These are phyloP conservation scores for Calyptommatus sinebrachiatus DNA, from an alignment of 2,113 vertebrate genomes.

Conservation along the genomic window DNA sequence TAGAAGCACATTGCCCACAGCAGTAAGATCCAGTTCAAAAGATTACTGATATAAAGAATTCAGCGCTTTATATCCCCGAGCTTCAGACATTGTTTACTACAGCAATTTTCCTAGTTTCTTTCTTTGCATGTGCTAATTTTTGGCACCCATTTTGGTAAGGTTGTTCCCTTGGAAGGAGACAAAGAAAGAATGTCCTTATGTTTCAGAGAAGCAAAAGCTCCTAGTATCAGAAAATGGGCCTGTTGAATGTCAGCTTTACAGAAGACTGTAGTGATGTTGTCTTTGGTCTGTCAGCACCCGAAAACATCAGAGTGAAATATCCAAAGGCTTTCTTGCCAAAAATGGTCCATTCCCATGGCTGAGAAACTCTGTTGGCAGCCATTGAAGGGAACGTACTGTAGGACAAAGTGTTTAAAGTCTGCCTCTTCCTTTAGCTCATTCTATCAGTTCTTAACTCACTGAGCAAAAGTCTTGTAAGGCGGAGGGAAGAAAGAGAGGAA, in stretches of 20 bases:
- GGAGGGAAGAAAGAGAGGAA: not conserved
- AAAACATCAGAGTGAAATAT: slow-evolving; percentile 62
- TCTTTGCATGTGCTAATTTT: slow-evolving; percentile 10
- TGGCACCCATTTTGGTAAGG: slow-evolving; percentile 34
- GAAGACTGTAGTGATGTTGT: slow-evolving; percentile 69
- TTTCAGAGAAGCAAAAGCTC: slow-evolving; percentile 56
- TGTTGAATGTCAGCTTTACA: slow-evolving; percentile 58
- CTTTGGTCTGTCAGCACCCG: slow-evolving; percentile 64
- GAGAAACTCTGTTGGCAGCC: slow-evolving; percentile 56
- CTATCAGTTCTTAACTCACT: slow-evolving; percentile 51
- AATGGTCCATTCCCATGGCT: slow-evolving; percentile 67
- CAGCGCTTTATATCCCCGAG: too few relatives aligned
- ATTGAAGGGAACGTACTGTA: slow-evolving; percentile 59
- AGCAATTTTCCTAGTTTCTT: slow-evolving; percentile 7
- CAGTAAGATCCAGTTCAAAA: too few relatives aligned
- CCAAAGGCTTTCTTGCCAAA: slow-evolving; percentile 59
- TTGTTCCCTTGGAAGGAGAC: slow-evolving; percentile 38
- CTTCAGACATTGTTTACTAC: too few relatives aligned
- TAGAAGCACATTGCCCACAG: too few relatives aligned
- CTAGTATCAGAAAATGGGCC: slow-evolving; percentile 63
- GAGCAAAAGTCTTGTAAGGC: slow-evolving; percentile 33
- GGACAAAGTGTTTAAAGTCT: slow-evolving; percentile 52
- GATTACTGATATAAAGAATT: too few relatives aligned
- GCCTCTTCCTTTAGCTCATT: not conserved
- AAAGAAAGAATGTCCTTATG: slow-evolving; percentile 33